These are phyloP conservation scores for Scolopax rusticola DNA, from an alignment of 2,797 vertebrate species.

Conservation along the genomic window DNA sequence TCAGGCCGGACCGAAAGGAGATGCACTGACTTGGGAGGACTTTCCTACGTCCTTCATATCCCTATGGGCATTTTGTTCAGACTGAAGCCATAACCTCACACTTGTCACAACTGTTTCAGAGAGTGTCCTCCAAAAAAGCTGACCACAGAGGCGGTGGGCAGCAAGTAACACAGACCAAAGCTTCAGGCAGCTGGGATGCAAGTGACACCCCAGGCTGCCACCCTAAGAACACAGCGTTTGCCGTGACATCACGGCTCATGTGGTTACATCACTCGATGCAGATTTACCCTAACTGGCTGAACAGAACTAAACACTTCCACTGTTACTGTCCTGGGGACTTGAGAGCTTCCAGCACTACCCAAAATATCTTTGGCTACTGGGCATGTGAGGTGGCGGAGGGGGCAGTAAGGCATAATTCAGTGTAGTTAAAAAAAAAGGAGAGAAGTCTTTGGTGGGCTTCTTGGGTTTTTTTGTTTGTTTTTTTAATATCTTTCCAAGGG, in stretches of 20 bases:
- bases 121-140: neutral
- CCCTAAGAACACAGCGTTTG: accelerated
- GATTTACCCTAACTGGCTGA: neutral
- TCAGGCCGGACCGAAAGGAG: neutral
- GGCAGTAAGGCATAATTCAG: neutral
- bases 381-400: neutral
- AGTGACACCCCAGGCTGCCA: neutral
- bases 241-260: neutral
- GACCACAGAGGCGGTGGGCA: neutral
- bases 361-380: neutral
- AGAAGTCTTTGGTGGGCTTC: neutral
- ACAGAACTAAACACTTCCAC: neutral
- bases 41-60: neutral
- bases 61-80: accelerated
- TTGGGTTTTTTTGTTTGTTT: neutral
- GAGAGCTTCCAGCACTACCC: neutral
- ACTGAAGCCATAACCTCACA: neutral
- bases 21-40: neutral
- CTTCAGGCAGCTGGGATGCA: neutral
- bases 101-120: neutral
- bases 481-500: neutral
- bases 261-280: neutral
- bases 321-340: neutral
- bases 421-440: neutral
- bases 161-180: neutral